Percentiles rank a stretch among this genome's conserved stretches.
These are phyloP conservation scores for Microtus pennsylvanicus DNA, from an alignment of 2,113 vertebrate species.

Conservation along the genomic window DNA sequence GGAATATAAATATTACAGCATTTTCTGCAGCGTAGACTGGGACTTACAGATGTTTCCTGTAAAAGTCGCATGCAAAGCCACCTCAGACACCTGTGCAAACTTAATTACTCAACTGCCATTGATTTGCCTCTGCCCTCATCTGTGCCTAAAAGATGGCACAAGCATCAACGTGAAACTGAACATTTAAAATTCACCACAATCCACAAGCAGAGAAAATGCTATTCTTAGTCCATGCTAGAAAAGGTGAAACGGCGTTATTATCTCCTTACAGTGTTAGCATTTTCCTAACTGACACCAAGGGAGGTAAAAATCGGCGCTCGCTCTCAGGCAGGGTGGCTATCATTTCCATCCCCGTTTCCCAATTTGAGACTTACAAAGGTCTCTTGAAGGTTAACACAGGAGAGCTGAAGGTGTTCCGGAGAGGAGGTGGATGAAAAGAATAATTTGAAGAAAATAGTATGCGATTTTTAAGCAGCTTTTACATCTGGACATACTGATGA, in stretches of 20 bases:
- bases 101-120: background rate
- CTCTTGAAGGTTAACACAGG: slow-evolving; percentile 7
- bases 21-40: background rate
- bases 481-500: slow-evolving; percentile 49
- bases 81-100: background rate
- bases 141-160: background rate
- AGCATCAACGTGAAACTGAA: background rate
- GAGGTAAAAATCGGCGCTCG: background rate
- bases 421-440: slow-evolving; percentile 35
- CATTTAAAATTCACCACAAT: background rate
- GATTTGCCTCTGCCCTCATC: background rate
- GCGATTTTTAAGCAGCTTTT: slow-evolving; percentile 23
- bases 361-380: background rate
- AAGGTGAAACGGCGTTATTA: background rate
- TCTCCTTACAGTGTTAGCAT: background rate
- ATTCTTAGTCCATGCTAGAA: background rate
- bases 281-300: slow-evolving; percentile 1
- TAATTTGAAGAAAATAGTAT: slow-evolving; percentile 25
- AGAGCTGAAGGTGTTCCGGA: background rate
- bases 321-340: background rate
- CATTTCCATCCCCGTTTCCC: slow-evolving; percentile 30
- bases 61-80: background rate
- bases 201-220: background rate
- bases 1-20: slow-evolving; percentile 21
- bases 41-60: slow-evolving; percentile 49